These are phyloP conservation scores for Sphaeridia pumilis DNA, from an alignment of 2,888 invertebrate species.

Conservation along the genomic window DNA sequence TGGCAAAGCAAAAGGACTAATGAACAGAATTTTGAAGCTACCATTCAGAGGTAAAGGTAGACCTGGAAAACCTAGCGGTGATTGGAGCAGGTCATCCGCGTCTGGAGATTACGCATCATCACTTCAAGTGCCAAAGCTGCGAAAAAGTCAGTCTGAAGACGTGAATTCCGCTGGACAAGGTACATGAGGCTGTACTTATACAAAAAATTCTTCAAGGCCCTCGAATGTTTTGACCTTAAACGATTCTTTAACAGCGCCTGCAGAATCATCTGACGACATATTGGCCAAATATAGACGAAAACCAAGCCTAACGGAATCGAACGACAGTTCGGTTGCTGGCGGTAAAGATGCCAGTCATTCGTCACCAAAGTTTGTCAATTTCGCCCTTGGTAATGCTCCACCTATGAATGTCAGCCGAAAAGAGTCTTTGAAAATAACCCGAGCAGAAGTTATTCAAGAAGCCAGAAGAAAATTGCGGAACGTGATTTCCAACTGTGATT, in stretches of 20 bases:
- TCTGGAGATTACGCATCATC: slow-evolving; percentile 17
- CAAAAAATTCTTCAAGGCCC: neutral
- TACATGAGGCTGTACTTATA: neutral
- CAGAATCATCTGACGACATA: slow-evolving; percentile 80
- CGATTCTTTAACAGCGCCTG: slow-evolving; percentile 36
- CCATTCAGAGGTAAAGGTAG: slow-evolving; percentile 53
- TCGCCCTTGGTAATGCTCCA: slow-evolving; percentile 17
- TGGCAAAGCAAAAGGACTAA: slow-evolving; percentile 53
- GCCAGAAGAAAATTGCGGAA: slow-evolving; percentile 79
- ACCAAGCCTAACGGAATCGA: slow-evolving; percentile 40
- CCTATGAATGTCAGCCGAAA: slow-evolving; percentile 18
- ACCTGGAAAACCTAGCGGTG: slow-evolving; percentile 41
- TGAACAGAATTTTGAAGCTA: slow-evolving; percentile 55
- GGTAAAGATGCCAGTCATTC: slow-evolving; percentile 4
- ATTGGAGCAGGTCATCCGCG: slow-evolving; percentile 24
- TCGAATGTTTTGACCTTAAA: neutral
- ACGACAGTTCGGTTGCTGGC: slow-evolving; percentile 40
- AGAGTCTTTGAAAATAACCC: slow-evolving; percentile 33
- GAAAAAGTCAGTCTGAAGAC: slow-evolving; percentile 41
- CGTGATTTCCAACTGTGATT: slow-evolving; percentile 77
- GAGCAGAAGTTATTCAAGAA: slow-evolving; percentile 42
- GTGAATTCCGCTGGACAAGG: slow-evolving; percentile 28
- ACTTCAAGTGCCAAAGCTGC: slow-evolving; percentile 29
- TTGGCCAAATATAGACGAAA: slow-evolving; percentile 78
- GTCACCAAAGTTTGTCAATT: slow-evolving; percentile 39